phyloP scores from a whole-genome alignment of 2,888 invertebrate genomes.

The Biston betularia region DNA sequence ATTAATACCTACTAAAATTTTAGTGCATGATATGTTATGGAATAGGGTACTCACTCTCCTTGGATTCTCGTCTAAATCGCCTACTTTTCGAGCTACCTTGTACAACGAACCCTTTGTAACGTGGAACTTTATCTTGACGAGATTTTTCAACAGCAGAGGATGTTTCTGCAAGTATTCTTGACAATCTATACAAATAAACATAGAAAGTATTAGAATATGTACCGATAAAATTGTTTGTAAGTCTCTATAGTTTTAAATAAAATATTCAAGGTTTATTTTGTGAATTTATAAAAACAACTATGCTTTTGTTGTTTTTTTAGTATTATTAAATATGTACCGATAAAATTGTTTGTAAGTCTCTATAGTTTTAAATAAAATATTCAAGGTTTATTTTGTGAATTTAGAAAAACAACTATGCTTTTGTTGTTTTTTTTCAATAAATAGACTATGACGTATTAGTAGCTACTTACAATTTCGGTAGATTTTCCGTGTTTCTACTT shows the following conservation, averaged over 20 bases:
- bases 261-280: too few species aligned
- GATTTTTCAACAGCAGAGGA: conserved; percentile 41
- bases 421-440: conserved; percentile 8
- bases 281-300: too few species aligned
- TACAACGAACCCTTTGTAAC: conserved; percentile 60
- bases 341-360: too few species aligned
- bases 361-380: too few species aligned
- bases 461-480: conserved; percentile 66
- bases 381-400: too few species aligned
- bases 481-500: conserved; percentile 50
- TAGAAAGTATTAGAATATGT: not conserved
- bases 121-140: conserved; percentile 38
- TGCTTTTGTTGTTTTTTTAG: too few species aligned
- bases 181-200: conserved; percentile 53
- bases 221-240: too few species aligned
- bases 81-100: conserved; percentile 46
- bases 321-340: too few species aligned
- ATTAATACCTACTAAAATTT: not conserved
- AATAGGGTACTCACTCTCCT: conserved; percentile 59
- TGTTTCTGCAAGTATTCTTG: conserved; percentile 56
- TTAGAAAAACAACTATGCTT: too few species aligned
- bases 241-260: too few species aligned
- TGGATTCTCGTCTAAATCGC: conserved; percentile 55
- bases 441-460: not conserved
- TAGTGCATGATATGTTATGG: too few species aligned